Conservation (phyloP, 1,140 invertebrate genomes). For the Lasioglossum albipes region DNA sequence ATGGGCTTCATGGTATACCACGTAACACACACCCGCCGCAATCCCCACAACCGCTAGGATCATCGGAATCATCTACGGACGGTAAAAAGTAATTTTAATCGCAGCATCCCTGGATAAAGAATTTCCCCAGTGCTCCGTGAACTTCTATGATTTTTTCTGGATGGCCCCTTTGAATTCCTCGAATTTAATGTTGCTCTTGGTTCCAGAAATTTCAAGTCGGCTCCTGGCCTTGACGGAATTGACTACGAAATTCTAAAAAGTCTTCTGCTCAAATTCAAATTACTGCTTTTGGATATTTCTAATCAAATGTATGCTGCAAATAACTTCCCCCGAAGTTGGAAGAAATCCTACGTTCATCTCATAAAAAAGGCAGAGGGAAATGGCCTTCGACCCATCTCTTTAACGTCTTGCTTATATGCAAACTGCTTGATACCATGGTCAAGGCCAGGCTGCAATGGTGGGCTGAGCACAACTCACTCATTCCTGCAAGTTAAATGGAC, state of each 20-base stretch:
- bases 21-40: no score
- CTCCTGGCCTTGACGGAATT: conserved; percentile 37
- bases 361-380: conserved; percentile 21
- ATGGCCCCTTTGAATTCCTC: conserved; percentile 14
- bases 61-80: no score
- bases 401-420: conserved; percentile 40
- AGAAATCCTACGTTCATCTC: conserved; percentile 31
- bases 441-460: conserved; percentile 47
- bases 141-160: neutral
- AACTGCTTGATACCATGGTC: conserved; percentile 38
- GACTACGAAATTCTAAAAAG: conserved; percentile 28
- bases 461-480: conserved; percentile 19
- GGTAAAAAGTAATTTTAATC: no score
- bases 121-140: no score
- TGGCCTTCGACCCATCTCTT: conserved; percentile 26
- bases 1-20: neutral
- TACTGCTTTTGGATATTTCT: conserved; percentile 35
- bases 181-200: conserved; percentile 32
- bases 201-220: neutral
- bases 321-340: conserved; percentile 30
- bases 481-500: conserved; percentile 27
- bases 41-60: neutral
- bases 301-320: conserved; percentile 17
- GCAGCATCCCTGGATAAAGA: no score
- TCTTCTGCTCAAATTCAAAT: conserved; percentile 27